Conservation (phyloP, 2,113 vertebrate genomes). For the Nipponia nippon region DNA sequence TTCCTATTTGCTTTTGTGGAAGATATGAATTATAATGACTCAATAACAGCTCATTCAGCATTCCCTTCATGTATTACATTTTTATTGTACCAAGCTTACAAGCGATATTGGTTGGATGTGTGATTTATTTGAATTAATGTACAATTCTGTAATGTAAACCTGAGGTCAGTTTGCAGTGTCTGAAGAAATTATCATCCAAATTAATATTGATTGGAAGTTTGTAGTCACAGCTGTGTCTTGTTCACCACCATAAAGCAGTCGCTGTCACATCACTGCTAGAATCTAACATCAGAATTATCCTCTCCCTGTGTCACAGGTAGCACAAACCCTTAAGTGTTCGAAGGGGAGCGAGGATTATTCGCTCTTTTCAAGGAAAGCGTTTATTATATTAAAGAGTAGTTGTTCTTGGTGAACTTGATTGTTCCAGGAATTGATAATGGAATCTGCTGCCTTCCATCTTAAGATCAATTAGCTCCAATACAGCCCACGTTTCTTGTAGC, state of each 20-base stretch:
- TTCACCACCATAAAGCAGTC: neutral
- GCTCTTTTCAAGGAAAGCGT: neutral
- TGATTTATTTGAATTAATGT: neutral
- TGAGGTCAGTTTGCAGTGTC: neutral
- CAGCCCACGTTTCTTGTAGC: neutral
- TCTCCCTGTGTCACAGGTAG: neutral
- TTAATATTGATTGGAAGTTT: neutral
- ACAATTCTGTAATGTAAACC: neutral
- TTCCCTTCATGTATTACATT: neutral
- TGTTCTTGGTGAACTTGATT: neutral
- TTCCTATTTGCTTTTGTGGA: neutral
- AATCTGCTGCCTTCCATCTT: neutral
- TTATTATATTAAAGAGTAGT: neutral
- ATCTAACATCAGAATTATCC: neutral
- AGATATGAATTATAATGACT: slow-evolving; percentile 28
- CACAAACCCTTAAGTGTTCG: neutral
- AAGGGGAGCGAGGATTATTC: neutral
- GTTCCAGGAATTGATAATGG: neutral
- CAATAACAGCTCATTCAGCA: neutral
- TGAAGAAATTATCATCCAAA: slow-evolving; percentile 13
- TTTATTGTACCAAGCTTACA: neutral
- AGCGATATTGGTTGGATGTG: neutral
- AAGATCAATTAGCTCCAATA: neutral
- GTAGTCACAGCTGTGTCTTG: neutral
- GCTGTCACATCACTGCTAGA: neutral